These are phyloP conservation scores for Lordiphosa stackelbergi DNA, from an alignment of 1,140 invertebrate genomes.

Conservation along the genomic window DNA sequence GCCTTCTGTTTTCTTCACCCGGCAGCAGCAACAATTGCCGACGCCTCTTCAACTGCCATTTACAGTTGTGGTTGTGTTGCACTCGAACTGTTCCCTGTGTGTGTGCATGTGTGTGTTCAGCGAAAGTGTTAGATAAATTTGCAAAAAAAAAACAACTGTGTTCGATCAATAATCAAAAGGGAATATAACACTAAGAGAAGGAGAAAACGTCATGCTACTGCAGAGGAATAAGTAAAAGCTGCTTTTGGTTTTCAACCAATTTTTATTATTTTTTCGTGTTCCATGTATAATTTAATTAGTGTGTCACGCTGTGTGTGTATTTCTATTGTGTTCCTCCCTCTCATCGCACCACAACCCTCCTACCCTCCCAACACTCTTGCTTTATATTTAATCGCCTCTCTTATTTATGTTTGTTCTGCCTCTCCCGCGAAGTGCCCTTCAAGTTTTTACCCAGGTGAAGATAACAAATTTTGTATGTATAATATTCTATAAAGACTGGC, in stretches of 20 bases:
- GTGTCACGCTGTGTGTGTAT: conserved; percentile 19
- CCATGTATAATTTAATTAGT: conserved; percentile 58
- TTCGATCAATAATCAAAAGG: too few species aligned
- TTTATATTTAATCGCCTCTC: conserved; percentile 8
- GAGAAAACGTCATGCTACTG: conserved; percentile 57
- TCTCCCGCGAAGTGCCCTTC: conserved; percentile 14
- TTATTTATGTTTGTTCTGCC: conserved; percentile 13
- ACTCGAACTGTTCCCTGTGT: neutral
- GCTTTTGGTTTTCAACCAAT: conserved; percentile 37
- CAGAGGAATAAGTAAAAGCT: conserved; percentile 74
- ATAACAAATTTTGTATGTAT: conserved; percentile 1
- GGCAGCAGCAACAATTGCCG: too few species aligned
- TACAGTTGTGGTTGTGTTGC: too few species aligned
- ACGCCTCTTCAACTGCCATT: too few species aligned
- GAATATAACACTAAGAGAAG: neutral
- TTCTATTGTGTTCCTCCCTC: conserved; percentile 17
- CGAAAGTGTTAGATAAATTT: neutral
- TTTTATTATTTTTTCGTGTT: conserved; percentile 44
- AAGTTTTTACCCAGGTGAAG: conserved; percentile 30
- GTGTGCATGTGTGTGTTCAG: conserved; percentile 1
- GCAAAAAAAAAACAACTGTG: neutral
- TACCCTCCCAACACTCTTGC: neutral
- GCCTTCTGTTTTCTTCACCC: too few species aligned
- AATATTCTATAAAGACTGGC: conserved; percentile 9
- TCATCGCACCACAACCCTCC: conserved; percentile 4